Conservation (phyloP, 2,888 invertebrate genomes). For the Eristalis pertinax region DNA sequence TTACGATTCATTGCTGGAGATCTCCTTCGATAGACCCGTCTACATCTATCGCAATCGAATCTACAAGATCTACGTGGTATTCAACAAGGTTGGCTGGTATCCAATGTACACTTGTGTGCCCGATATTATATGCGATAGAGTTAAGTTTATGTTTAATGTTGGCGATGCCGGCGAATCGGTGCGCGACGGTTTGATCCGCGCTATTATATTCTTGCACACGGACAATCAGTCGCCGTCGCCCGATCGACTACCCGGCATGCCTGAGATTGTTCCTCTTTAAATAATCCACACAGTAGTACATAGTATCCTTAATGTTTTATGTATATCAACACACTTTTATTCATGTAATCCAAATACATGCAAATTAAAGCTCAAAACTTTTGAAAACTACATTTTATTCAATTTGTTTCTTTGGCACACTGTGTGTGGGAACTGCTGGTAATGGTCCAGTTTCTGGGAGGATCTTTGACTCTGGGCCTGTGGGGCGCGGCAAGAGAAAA, state of each 20-base stretch:
- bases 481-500: no score
- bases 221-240: conserved; percentile 77
- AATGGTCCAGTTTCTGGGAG: no score
- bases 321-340: neutral
- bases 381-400: neutral
- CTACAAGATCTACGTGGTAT: conserved; percentile 91
- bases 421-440: no score
- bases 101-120: conserved; percentile 89
- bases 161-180: conserved; percentile 87
- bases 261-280: conserved; percentile 69
- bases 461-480: no score
- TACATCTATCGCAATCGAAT: conserved; percentile 87
- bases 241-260: conserved; percentile 76
- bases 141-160: conserved; percentile 89
- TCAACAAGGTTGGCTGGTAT: conserved; percentile 92
- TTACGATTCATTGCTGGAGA: conserved; percentile 88
- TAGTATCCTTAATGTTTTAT: conserved; percentile 11
- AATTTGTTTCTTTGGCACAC: neutral
- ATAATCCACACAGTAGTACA: neutral
- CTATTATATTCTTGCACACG: conserved; percentile 85
- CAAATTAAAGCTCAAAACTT: neutral
- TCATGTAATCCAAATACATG: neutral
- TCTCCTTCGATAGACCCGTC: conserved; percentile 90
- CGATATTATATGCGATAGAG: conserved; percentile 86
- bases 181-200: conserved; percentile 89